Conservation (phyloP, 2,888 invertebrate genomes). For the Luperina testacea region DNA sequence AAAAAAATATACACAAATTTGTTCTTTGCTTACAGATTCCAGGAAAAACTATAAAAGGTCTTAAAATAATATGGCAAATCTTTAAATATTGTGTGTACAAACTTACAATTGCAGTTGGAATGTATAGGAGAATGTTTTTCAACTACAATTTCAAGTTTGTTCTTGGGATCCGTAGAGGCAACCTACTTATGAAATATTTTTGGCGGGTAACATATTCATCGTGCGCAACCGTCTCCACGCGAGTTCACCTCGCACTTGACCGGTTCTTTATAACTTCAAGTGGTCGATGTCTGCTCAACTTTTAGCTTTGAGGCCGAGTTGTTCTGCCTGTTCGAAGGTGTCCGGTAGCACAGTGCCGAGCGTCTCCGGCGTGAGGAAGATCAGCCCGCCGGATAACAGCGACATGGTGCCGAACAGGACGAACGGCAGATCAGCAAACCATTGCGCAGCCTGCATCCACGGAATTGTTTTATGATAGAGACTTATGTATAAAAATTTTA, state of each 20-base stretch:
- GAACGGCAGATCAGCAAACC: conserved; percentile 25
- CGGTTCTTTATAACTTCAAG: background rate
- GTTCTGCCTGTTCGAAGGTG: conserved; percentile 32
- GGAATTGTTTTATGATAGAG: background rate
- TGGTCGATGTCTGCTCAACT: background rate
- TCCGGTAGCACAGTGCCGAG: conserved; percentile 24
- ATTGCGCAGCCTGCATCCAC: conserved; percentile 21
- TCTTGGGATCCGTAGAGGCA: background rate
- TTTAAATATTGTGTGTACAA: background rate
- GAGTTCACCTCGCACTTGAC: background rate
- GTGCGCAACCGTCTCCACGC: background rate
- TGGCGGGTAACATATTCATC: background rate
- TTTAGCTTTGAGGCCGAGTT: background rate
- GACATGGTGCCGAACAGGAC: conserved; percentile 20
- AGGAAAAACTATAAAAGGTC: background rate
- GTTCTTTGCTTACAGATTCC: background rate
- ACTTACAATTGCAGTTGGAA: background rate
- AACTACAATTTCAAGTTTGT: background rate
- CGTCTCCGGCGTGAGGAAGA: conserved; percentile 33
- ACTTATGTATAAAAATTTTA: background rate
- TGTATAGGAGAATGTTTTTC: background rate
- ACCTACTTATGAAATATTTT: too few species aligned
- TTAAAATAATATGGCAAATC: background rate
- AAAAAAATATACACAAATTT: background rate
- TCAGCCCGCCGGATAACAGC: conserved; percentile 23